Conservation (phyloP, 37 sponge, comb jelly and placozoan species). For the Halichondria panicea region DNA sequence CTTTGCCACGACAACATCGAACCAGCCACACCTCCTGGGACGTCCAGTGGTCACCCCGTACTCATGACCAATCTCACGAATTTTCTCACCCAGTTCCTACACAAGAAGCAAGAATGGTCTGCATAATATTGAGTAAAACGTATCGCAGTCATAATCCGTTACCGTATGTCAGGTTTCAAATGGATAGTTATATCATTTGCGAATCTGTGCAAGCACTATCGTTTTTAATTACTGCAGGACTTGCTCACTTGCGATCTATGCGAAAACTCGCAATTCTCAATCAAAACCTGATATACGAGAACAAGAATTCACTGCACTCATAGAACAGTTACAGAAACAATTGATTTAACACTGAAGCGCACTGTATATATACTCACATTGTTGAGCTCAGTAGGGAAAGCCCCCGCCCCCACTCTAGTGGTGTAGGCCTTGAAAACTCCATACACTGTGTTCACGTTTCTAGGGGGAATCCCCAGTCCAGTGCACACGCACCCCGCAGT, state of each 20-base stretch:
- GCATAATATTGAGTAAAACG: no score
- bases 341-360: no score
- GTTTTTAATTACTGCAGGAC: no score
- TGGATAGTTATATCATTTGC: no score
- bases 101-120: neutral
- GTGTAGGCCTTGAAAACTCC: slow-evolving; percentile 98
- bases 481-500: slow-evolving; percentile 91
- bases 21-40: slow-evolving; percentile 96
- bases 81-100: slow-evolving; percentile 80
- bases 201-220: no score
- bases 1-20: slow-evolving; percentile 85
- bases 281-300: no score
- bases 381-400: slow-evolving; percentile 90
- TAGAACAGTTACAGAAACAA: no score
- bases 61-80: slow-evolving; percentile 85
- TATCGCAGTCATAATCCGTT: no score
- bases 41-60: slow-evolving; percentile 98
- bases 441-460: slow-evolving; percentile 50
- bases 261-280: no score
- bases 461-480: slow-evolving; percentile 94
- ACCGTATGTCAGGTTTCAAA: no score
- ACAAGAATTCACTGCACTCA: no score
- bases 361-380: slow-evolving; percentile 66
- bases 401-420: slow-evolving; percentile 93
- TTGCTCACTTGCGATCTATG: no score